phyloP scores from a whole-genome alignment of 1,140 invertebrate species.

The Idris sp. region DNA sequence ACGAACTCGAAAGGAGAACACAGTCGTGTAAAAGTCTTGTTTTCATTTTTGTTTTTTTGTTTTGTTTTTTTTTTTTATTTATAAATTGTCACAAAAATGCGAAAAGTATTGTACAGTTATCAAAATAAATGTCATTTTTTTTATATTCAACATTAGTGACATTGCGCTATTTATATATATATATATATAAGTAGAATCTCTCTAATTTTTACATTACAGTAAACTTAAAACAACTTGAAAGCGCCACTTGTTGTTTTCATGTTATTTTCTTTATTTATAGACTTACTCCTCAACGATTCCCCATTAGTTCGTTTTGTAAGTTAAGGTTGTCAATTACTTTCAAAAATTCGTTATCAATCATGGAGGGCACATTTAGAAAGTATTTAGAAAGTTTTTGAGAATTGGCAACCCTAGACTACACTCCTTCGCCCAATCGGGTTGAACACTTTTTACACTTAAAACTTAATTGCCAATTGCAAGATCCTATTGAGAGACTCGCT shows the following conservation, averaged over 20 bases:
- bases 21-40: slow-evolving; percentile 16
- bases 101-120: no score
- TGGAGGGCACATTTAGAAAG: slow-evolving; percentile 1
- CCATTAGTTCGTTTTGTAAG: slow-evolving; percentile 8
- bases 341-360: background rate
- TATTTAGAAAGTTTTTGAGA: slow-evolving; percentile 4
- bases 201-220: no score
- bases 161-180: no score
- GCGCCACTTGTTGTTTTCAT: no score
- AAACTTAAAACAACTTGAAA: no score
- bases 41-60: no score
- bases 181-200: no score
- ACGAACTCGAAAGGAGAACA: slow-evolving; percentile 31
- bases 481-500: background rate
- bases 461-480: slow-evolving; percentile 19
- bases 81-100: no score
- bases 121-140: no score
- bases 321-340: slow-evolving; percentile 4
- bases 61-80: no score
- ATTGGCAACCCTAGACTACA: slow-evolving; percentile 4
- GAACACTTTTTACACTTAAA: slow-evolving; percentile 48
- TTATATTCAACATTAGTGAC: no score
- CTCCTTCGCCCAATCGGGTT: slow-evolving; percentile 6
- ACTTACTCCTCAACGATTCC: background rate
- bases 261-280: no score